Conservation (phyloP, 2,113 vertebrate genomes). For the Ptilorrhoa leucosticta region DNA sequence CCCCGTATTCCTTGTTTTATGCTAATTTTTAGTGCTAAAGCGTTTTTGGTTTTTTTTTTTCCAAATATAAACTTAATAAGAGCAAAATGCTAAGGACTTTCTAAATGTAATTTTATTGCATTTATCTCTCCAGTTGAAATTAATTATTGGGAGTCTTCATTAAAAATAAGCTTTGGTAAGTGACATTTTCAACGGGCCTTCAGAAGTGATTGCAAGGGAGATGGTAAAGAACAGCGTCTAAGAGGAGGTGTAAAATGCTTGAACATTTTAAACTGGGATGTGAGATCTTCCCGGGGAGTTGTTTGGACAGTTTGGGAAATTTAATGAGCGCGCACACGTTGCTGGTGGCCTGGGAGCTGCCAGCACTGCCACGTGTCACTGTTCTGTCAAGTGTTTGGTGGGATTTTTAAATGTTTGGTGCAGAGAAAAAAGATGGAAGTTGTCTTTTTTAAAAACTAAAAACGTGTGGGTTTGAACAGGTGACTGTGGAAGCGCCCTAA, state of each 20-base stretch:
- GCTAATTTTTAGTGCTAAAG: not conserved
- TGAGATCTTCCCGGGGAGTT: not conserved
- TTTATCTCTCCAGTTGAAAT: conserved; percentile 55
- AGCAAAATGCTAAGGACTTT: conserved; percentile 9
- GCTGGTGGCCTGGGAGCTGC: not conserved
- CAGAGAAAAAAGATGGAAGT: not conserved
- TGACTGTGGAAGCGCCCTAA: not conserved
- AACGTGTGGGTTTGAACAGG: accelerated
- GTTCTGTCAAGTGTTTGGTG: not conserved
- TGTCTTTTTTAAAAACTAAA: not conserved
- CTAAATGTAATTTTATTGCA: conserved; percentile 50
- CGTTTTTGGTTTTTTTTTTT: not conserved
- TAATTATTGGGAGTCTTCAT: conserved; percentile 53
- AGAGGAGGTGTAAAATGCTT: not conserved
- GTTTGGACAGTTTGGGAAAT: not conserved
- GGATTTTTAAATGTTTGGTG: accelerated
- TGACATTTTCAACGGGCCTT: conserved; percentile 37
- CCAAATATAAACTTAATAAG: not conserved
- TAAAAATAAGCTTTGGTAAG: conserved; percentile 59
- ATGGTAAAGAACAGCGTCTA: not conserved
- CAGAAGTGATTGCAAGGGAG: conserved; percentile 8
- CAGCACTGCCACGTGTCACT: not conserved
- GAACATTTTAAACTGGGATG: not conserved
- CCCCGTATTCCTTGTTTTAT: not conserved
- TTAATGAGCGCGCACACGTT: accelerated